Base-by-base conservation (phyloP, 2,888 invertebrate species). In the Cosmia trapezina region DNA sequence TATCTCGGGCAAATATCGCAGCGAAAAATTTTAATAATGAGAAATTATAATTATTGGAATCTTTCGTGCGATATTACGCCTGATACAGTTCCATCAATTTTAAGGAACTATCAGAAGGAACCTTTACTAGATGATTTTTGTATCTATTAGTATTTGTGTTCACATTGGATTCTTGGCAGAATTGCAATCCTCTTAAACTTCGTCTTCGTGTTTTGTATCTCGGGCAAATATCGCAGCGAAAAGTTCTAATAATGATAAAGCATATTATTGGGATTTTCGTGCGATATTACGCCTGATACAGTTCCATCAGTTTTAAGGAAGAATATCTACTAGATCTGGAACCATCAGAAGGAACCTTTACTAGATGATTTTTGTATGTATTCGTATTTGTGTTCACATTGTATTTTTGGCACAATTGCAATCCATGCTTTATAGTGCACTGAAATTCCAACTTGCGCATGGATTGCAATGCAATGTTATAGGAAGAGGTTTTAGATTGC, bases 351-450 rank as follows among this genome's bases (percentile, higher is more conserved):
- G 22, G 2, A 43, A 43, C 6, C 17, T 41, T 41, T 17, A 19
- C 1, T 45, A n/a, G 11, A 28, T 71, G 7, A 17, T 41, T 12
- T 28, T 19, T 71, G 3, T 22, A 28, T 1, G 43, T 33, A 19
- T n/a, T 37, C 49, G 22, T 73, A n/a, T 59, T 43, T 41, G 28
- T n/a, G 19, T 43, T 41, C 43, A 49, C 73, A 33, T 51, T 72
- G 12, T 17, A 6, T 49, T 0, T 17, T 5, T 72, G 43, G 5
- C 4, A 73, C 9, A 28, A 28, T 49, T 60, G 45, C 41, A 19
- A 65, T 22, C 3, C 41, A 19, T 19, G 11, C 11, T 61, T 2
- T 41, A 28, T 43, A 28, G 17, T 47, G 22, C 17, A 43, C 22
- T 43, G 22, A 45, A 43, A 60, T 14, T 60, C 14, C n/a, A 41